Percentiles rank a stretch among this genome's conserved stretches.
phyloP scores from a whole-genome alignment of 2,888 invertebrate species.

The Villa cingulata region DNA sequence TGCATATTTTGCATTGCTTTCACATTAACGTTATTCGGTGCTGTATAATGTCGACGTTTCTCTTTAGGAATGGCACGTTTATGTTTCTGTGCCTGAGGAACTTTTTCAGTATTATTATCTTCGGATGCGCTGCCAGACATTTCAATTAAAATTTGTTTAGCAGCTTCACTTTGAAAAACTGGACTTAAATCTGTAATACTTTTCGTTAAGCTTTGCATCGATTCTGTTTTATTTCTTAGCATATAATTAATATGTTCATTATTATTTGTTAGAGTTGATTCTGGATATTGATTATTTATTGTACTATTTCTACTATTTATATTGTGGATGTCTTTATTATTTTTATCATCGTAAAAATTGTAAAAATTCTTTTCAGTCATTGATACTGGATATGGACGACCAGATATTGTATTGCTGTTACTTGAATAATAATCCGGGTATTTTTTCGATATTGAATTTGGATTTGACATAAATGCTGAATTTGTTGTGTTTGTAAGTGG shows the following conservation, averaged over 20 bases:
- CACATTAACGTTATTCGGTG: slow-evolving; percentile 58
- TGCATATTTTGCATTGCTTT: slow-evolving; percentile 47
- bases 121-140: slow-evolving; percentile 44
- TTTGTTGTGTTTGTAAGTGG: not conserved
- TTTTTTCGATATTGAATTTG: slow-evolving; percentile 12
- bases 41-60: slow-evolving; percentile 75
- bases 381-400: slow-evolving; percentile 17
- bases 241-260: not conserved
- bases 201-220: slow-evolving; percentile 33
- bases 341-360: slow-evolving; percentile 20
- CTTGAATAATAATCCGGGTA: slow-evolving; percentile 21
- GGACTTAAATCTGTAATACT: slow-evolving; percentile 50
- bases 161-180: slow-evolving; percentile 75
- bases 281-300: too few relatives aligned
- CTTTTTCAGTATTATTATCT: slow-evolving; percentile 33
- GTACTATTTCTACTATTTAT: too few relatives aligned
- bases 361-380: slow-evolving; percentile 32
- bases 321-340: slow-evolving; percentile 20
- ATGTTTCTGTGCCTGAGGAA: slow-evolving; percentile 43
- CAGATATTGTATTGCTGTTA: not conserved
- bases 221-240: slow-evolving; percentile 27
- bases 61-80: slow-evolving; percentile 64
- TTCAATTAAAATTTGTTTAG: slow-evolving; percentile 73
- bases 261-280: not conserved
- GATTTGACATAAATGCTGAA: too few relatives aligned